phyloP scores from a whole-genome alignment of 2,113 vertebrate species.

The Microcebus tavaratra region DNA sequence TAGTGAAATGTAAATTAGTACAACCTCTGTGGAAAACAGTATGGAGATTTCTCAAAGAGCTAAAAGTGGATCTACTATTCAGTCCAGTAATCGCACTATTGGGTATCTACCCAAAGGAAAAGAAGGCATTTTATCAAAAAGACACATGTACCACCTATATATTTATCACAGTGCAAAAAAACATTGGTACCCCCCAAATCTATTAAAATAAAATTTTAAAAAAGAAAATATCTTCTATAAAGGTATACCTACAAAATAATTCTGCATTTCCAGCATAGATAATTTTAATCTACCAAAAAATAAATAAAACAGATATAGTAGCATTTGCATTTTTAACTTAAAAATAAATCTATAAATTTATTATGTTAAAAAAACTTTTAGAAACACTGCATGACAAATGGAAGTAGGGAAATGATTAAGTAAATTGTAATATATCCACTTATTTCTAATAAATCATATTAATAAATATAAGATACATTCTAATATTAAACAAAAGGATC shows the following conservation, averaged over 20 bases:
- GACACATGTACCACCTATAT: no score
- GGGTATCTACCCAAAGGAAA: no score
- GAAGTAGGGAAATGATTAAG: background rate
- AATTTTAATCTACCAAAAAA: background rate
- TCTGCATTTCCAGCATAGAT: background rate
- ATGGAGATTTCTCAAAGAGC: no score
- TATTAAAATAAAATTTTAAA: no score
- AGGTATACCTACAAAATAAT: background rate
- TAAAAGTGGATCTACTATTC: no score
- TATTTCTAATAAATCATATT: background rate
- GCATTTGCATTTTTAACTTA: background rate
- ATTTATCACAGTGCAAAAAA: no score
- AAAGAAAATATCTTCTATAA: no score
- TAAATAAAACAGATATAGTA: background rate
- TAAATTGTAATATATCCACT: background rate
- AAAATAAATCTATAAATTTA: slow-evolving; percentile 5
- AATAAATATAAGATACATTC: background rate
- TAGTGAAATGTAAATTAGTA: no score
- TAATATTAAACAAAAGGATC: background rate
- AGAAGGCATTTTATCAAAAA: no score
- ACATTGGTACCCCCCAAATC: no score
- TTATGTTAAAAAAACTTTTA: background rate
- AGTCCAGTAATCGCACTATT: no score
- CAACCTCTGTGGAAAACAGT: no score
- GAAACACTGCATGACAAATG: background rate